A percentile compares a stretch with the other conserved stretches of the same genome.
These are phyloP conservation scores for Pteronotus mesoamericanus DNA, from an alignment of 2,797 vertebrate genomes.

Conservation along the genomic window DNA sequence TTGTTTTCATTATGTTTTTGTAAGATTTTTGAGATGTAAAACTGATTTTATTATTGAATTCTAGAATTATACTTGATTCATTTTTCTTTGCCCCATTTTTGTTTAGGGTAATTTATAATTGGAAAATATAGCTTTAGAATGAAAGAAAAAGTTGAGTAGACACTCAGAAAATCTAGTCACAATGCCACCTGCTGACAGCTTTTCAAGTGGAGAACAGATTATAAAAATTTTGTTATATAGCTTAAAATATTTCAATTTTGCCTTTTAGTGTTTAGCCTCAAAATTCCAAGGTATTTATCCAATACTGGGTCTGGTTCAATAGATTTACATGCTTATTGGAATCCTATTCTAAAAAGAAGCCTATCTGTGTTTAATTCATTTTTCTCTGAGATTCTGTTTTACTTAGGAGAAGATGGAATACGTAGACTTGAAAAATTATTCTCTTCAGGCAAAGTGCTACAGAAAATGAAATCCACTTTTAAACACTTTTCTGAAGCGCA, in stretches of 20 bases:
- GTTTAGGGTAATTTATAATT: neutral
- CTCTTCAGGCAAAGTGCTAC: neutral
- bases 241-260: neutral
- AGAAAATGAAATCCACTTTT: neutral
- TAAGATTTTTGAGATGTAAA: neutral
- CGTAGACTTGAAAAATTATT: neutral
- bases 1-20: neutral
- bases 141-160: neutral
- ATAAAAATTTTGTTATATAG: neutral
- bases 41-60: neutral
- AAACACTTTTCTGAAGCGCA: constrained; percentile 5
- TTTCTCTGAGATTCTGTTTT: constrained; percentile 10
- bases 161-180: neutral
- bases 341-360: neutral
- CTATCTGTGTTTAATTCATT: constrained; percentile 8
- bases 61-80: neutral
- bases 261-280: neutral
- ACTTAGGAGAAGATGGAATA: neutral
- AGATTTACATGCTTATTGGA: neutral
- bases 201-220: neutral
- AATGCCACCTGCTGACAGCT: neutral
- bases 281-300: neutral
- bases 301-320: neutral
- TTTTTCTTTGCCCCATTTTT: constrained; percentile 4
- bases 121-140: neutral